Percentiles rank a stretch among this genome's conserved stretches.
These are phyloP conservation scores for Tyria jacobaeae DNA, from an alignment of 2,888 invertebrate genomes.

Conservation along the genomic window DNA sequence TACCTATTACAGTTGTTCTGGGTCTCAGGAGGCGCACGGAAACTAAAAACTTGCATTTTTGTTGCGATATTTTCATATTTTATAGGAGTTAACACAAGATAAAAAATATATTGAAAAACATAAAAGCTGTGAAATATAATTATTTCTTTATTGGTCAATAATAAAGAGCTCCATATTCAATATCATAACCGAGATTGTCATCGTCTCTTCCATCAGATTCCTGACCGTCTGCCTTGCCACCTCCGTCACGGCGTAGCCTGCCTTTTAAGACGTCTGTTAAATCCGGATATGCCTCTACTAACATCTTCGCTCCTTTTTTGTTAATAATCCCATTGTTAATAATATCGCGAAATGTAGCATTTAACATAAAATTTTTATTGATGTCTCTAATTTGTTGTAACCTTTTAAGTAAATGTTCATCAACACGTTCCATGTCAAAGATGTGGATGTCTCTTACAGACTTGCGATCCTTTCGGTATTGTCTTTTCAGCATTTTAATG, in stretches of 20 bases:
- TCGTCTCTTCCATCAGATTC: not conserved
- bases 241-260: slow-evolving; percentile 32
- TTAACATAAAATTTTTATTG: slow-evolving; percentile 63
- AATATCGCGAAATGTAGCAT: slow-evolving; percentile 69
- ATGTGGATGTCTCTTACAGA: slow-evolving; percentile 68
- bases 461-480: slow-evolving; percentile 69
- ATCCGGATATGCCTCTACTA: slow-evolving; percentile 70
- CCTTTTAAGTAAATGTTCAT: slow-evolving; percentile 53
- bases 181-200: slow-evolving; percentile 60
- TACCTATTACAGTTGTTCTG: too few species aligned
- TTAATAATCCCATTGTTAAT: slow-evolving; percentile 67
- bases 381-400: slow-evolving; percentile 59
- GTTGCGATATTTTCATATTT: too few species aligned
- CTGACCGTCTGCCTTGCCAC: slow-evolving; percentile 11
- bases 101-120: too few species aligned
- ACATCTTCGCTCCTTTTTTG: slow-evolving; percentile 53
- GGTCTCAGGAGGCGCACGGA: too few species aligned
- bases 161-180: slow-evolving; percentile 74
- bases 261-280: slow-evolving; percentile 47
- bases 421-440: slow-evolving; percentile 63
- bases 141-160: slow-evolving; percentile 59
- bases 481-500: slow-evolving; percentile 67
- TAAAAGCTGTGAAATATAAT: not conserved
- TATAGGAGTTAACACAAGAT: too few species aligned
- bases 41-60: too few species aligned